Conservation (phyloP, 35 echinoderm and acorn worm genomes). For the Eucidaris tribuloides region DNA sequence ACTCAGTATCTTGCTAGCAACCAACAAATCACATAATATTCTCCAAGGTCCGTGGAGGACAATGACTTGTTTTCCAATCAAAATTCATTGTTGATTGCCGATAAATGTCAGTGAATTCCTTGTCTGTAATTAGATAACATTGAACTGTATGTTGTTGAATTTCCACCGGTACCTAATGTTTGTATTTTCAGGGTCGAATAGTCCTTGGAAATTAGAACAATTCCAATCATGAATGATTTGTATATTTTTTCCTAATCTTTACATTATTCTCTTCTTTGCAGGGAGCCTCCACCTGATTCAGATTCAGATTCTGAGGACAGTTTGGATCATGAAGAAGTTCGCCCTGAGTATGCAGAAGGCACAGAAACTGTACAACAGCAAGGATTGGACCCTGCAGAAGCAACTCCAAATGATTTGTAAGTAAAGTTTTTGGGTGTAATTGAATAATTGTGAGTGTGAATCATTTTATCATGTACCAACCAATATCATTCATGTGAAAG, state of each 20-base stretch:
- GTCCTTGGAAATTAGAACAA: background rate
- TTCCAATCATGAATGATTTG: background rate
- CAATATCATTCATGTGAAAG: no score
- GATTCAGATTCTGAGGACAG: conserved; percentile 12
- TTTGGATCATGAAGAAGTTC: conserved; percentile 1
- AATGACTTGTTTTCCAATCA: no score
- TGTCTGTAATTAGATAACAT: no score
- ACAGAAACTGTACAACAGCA: background rate
- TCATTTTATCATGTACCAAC: background rate
- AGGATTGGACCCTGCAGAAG: conserved; percentile 3
- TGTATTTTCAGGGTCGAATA: no score
- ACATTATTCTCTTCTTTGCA: background rate
- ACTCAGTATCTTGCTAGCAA: no score
- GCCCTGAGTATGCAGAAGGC: background rate
- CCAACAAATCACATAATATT: no score
- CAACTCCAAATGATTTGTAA: background rate
- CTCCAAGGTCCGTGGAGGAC: no score
- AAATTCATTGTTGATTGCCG: no score
- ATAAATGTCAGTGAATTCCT: no score
- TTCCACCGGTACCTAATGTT: no score
- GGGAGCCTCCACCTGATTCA: background rate
- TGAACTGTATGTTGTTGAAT: no score
- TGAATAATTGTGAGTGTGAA: background rate
- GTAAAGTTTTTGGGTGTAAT: background rate
- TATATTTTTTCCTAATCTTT: background rate